Base-by-base conservation (phyloP, 2,888 invertebrate species). In the Hyalella azteca region DNA sequence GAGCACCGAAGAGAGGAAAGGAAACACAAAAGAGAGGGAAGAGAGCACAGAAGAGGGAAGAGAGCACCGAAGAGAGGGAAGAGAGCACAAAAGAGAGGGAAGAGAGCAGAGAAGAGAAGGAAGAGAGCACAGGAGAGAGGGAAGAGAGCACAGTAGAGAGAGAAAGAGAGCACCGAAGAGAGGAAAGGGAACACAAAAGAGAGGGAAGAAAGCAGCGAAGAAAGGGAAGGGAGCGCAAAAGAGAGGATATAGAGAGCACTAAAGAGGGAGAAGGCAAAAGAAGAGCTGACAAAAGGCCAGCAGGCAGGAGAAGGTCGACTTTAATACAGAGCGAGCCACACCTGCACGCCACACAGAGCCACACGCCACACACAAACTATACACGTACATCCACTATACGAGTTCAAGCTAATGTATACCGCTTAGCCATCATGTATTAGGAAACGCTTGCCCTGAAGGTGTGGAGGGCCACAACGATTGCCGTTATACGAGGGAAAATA, bases 31-130 rank as follows among this genome's bases (percentile, higher is more conserved):
- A 15, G 39, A 49, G 26, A 79, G 22, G 11, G 15, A 29, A 49
- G 40, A 29, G 79, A 79, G 54, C n/a, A 59, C 39, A 77, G 60
- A 60, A 59, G 50, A 48, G 77, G 39, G 45, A 59, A 40, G 32
- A 36, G 39, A 36, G 36, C 5, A 29, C 32, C 32, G 78, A 59
- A 59, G 50, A 50, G 36, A 36, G 9, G 50, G 36, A 59, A 59
- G 78, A 15, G 39, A 54, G 54, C n/a, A 50, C 45, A 49, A 77
- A 13, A 13, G 77, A 77, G 77, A 48, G 48, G 11, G 77, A 48
- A 29, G 32, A 13, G 48, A 48, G 49, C 22, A 48, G 15, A 13
- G 48, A 22, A 29, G 26, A 7, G 13, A 32, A 60, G 19, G 15
- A 13, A 48, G 77, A 77, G 77, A 48, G 48, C 5, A 45, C 22